Conservation (phyloP, 1,140 invertebrate genomes). For the Marisa cornuarietis region DNA sequence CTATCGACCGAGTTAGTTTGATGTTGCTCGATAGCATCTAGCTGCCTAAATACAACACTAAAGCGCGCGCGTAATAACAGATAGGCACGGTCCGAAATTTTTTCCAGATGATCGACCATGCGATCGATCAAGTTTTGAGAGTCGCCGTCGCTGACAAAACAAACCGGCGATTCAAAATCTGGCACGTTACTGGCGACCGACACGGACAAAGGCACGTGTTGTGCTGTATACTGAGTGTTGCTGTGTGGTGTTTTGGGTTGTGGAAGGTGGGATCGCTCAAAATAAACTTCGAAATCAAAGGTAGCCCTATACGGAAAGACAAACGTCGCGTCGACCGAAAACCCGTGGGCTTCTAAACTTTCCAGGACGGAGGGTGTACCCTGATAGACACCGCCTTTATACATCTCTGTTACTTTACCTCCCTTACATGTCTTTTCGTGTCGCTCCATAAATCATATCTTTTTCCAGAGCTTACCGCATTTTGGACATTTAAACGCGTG, state of each 20-base stretch:
- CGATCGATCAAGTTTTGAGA: conserved; percentile 1
- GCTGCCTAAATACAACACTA: not conserved
- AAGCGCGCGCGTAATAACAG: not conserved
- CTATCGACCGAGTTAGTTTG: not conserved
- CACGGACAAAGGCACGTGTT: not conserved
- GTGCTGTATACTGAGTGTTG: not conserved
- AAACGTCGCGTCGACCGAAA: not conserved
- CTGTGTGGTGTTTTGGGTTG: too few relatives aligned
- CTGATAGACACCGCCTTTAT: not conserved
- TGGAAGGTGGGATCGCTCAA: not conserved
- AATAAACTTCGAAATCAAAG: conserved; percentile 4
- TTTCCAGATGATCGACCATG: conserved; percentile 13
- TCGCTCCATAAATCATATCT: not conserved
- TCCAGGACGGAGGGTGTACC: not conserved
- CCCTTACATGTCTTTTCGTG: not conserved
- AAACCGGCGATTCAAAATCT: not conserved
- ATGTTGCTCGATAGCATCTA: not conserved
- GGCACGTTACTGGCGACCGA: not conserved
- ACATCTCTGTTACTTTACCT: not conserved
- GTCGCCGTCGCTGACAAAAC: conserved; percentile 5
- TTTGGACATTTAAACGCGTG: not conserved
- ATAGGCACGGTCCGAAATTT: not conserved
- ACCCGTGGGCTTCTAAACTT: not conserved
- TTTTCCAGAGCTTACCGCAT: not conserved
- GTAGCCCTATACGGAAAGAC: not conserved